A percentile compares a stretch with the other conserved stretches of the same genome.
These are phyloP conservation scores for Dicycla oo DNA, from an alignment of 2,888 invertebrate genomes.

Conservation along the genomic window DNA sequence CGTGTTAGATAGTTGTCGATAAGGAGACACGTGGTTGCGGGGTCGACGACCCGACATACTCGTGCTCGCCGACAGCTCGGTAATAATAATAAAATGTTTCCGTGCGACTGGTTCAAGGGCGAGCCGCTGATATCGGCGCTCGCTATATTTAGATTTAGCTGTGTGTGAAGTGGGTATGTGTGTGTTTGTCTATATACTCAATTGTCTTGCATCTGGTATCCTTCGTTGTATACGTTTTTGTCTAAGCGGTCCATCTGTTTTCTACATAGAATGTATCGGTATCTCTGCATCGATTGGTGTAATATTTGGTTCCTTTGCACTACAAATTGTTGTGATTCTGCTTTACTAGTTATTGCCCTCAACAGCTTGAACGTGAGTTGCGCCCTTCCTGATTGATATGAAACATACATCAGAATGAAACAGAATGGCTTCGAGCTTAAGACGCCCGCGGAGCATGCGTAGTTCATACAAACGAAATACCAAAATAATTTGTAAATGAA, in stretches of 20 bases:
- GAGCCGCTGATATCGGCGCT: conserved; percentile 90
- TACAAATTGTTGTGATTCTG: neutral
- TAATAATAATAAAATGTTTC: conserved; percentile 91
- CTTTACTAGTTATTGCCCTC: neutral
- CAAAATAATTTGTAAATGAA: too few species aligned
- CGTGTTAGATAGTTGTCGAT: conserved; percentile 91
- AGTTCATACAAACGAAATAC: too few species aligned
- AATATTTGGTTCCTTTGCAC: neutral
- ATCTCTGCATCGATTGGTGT: conserved; percentile 9
- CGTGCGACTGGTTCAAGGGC: conserved; percentile 91
- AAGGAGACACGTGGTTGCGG: conserved; percentile 90
- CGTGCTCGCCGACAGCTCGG: conserved; percentile 90
- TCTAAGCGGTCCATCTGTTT: conserved; percentile 46
- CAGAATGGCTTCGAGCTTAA: neutral
- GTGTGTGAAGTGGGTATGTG: conserved; percentile 84
- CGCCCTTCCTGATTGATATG: neutral
- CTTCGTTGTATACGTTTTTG: conserved; percentile 55
- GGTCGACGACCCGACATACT: conserved; percentile 90
- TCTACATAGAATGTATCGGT: conserved; percentile 38
- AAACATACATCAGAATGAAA: neutral
- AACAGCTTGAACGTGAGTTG: neutral
- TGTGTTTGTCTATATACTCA: conserved; percentile 78
- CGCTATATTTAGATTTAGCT: conserved; percentile 90
- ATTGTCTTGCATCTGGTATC: conserved; percentile 76
- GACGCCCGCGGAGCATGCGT: too few species aligned